Base-by-base conservation (phyloP, 2,797 vertebrate genomes). In the Thaleichthys pacificus region DNA sequence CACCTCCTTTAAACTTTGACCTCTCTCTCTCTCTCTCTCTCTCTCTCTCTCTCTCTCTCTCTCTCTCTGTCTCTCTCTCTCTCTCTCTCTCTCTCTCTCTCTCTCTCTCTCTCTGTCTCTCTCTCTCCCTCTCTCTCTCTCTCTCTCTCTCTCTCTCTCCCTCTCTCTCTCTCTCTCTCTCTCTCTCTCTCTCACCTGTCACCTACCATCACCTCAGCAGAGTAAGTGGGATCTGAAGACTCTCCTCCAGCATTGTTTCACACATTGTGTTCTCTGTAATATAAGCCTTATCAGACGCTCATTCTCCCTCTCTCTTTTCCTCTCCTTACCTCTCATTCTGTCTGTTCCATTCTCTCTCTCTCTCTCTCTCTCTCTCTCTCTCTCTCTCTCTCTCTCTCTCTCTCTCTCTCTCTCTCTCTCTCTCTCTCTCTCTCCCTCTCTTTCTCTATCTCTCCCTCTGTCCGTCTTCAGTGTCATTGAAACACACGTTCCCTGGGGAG, bases 1-100 rank as follows among this genome's bases (percentile, higher is more conserved):
- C 87, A 83, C 82, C 84, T 79, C 78, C 77, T 80, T 79, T 72
- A 76, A 80, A 76, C 88, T 76, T 69, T 57, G 62, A 77, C 60
- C 66, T 73, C 70, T 84, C 82, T 86, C 85, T 12, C 78, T 81
- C 81, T 82, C 75, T 17, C 47, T 82, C 61, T 72, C 66, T 74
- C 80, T 82, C 80, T 74, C 78, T 76, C 68, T 67, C 63, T 57
- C 32, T 47, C 15, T 60, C 0, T 28, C 56, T 58, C 49, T 66
- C 49, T 68, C 54, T 19, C 54, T 56, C 54, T 77, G 77, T 80
- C 80, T 82, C 75, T 15, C 47, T 81, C 62, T 73, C 66, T 74
- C 80, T 84, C 80, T 75, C 78, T 76, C 68, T 67, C 63, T 57
- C 32, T 32, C 15, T 63, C 0, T 28, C 61, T 62, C 56, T 66